Percentiles rank a stretch among this genome's conserved stretches.
These are phyloP conservation scores for Dastarcus helophoroides DNA, from an alignment of 2,888 invertebrate genomes.

Conservation along the genomic window DNA sequence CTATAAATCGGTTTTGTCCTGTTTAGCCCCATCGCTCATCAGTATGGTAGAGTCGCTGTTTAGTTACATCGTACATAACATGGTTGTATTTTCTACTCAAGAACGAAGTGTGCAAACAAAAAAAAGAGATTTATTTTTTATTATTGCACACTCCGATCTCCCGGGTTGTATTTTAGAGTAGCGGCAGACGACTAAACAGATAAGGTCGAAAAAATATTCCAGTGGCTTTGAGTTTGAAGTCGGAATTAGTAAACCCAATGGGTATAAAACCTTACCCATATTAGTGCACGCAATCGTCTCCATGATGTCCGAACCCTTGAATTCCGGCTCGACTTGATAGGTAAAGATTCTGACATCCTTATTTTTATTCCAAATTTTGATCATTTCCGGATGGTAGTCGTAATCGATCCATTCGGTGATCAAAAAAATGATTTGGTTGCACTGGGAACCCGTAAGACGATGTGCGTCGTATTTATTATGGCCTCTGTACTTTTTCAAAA, in stretches of 20 bases:
- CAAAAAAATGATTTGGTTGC: conserved; percentile 94
- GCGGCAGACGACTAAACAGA: no score
- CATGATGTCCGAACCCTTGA: conserved; percentile 79
- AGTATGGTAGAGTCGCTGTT: no score
- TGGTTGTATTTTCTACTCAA: no score
- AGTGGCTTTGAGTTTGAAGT: no score
- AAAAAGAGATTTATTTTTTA: no score
- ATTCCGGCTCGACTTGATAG: conserved; percentile 74
- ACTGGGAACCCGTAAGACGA: conserved; percentile 33
- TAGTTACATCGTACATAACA: no score
- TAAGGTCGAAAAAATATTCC: no score
- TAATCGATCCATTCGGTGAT: conserved; percentile 96
- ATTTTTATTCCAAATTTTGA: conserved; percentile 71
- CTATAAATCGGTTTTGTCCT: background rate
- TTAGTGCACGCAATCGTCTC: conserved; percentile 98
- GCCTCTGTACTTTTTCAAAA: conserved; percentile 42
- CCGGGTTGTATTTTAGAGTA: no score
- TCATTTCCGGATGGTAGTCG: conserved; percentile 72
- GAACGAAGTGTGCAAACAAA: no score
- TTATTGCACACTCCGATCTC: no score
- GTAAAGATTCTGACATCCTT: conserved; percentile 82
- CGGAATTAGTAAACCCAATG: background rate
- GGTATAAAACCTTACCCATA: conserved; percentile 45
- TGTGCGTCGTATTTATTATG: conserved; percentile 9
- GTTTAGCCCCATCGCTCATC: no score